These are phyloP conservation scores for Mareca penelope DNA, from an alignment of 2,797 vertebrate genomes.

Conservation along the genomic window DNA sequence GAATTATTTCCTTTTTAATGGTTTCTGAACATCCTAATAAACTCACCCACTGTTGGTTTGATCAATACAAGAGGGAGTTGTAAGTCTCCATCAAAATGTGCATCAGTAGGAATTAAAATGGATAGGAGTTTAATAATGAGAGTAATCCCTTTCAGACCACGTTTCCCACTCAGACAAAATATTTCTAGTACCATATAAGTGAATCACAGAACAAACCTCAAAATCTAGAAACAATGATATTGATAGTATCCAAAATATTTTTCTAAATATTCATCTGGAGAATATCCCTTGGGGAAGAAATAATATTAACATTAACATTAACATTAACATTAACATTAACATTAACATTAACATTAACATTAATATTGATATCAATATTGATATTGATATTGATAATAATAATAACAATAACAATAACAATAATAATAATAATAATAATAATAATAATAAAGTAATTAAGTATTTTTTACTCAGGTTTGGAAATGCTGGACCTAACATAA, in stretches of 20 bases:
- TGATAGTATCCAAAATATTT: neutral
- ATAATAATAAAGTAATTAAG: too few relatives aligned
- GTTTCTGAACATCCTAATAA: neutral
- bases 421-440: too few relatives aligned
- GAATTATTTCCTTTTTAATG: neutral
- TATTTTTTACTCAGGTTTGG: neutral
- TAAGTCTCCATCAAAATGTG: neutral
- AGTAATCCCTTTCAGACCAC: neutral
- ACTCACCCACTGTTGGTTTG: neutral
- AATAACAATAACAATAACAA: too few relatives aligned
- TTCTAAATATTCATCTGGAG: neutral
- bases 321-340: too few relatives aligned
- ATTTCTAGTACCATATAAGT: neutral
- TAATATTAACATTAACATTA: too few relatives aligned
- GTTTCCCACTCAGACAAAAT: neutral
- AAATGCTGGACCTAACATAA: neutral
- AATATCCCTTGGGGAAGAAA: too few relatives aligned
- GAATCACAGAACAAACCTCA: neutral
- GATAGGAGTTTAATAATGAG: neutral
- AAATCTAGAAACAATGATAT: neutral
- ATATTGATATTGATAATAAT: too few relatives aligned
- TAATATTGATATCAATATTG: too few relatives aligned
- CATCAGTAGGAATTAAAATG: neutral
- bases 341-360: too few relatives aligned
- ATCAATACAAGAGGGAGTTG: neutral